Evolutionary conservation across 2,797 vertebrate species (phyloP), one percentile per base, ranked within the genome.

Genomic region (Sebastes cheni): DNA sequence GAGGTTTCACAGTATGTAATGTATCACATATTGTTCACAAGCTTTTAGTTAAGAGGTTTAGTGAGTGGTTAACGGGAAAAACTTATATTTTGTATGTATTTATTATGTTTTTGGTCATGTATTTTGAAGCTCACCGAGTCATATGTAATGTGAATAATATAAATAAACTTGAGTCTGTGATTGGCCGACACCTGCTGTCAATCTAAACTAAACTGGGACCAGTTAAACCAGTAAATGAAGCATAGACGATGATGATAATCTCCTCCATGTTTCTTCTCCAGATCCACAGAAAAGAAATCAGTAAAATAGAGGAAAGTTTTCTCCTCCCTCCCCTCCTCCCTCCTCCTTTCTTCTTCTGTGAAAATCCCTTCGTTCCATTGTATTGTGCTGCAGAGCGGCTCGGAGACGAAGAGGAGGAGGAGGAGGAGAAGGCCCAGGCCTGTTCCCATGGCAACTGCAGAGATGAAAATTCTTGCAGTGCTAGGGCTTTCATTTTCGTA

Each of bases 401-500:
- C 50, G 4, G 55, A 2, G 60, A 23, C n/a, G 58, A 65, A 25
- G 75, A 71, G 62, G 77, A 59, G 84, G 3, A 22, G 22, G 32
- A 67, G 55, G 86, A 85, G 93, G 89, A 84, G 88, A 88, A 87
- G 77, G 85, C 87, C 79, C 88, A 77, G 88, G 92, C 90, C 88
- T 84, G 95, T 97, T 97, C 86, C 97, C 96, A 97, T 97, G 96
- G 96, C 93, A 97, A 98, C 97, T 89, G 94, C 89, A 89, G 89
- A 94, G 95, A 96, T 91, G 92, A 96, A 96, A 96, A 97, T 97
- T 96, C 94, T 96, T 95, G 95, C 95, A 95, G 93, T 95, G 95
- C 93, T 93, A 96, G 94, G 95, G 95, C 95, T 93, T 95, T 97
- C 90, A 95, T 95, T 96, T 95, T 92, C 88, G 90, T 97, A 96